A percentile compares a stretch with the other conserved stretches of the same genome.
Conservation (phyloP, 2,888 invertebrate species). For the Dynastes grantii region DNA sequence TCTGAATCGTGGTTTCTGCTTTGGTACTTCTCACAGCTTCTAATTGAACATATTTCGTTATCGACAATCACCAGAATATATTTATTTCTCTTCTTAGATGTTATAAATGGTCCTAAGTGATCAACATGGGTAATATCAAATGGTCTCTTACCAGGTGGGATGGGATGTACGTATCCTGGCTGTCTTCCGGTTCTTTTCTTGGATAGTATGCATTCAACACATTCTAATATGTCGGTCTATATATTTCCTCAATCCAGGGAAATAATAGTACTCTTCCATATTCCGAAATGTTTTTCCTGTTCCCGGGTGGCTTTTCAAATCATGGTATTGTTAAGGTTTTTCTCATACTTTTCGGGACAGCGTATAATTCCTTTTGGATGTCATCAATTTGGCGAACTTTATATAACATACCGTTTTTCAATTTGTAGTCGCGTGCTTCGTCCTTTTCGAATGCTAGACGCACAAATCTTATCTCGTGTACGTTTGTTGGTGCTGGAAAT, state of each 20-base stretch:
- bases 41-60: slow-evolving; percentile 55
- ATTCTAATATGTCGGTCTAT: slow-evolving; percentile 54
- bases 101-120: slow-evolving; percentile 55
- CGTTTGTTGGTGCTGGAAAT: too few relatives aligned
- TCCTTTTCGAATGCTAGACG: too few relatives aligned
- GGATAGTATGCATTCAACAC: too few relatives aligned
- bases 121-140: slow-evolving; percentile 51
- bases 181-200: slow-evolving; percentile 22
- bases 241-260: background rate
- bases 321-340: too few relatives aligned
- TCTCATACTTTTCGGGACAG: too few relatives aligned
- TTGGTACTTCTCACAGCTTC: slow-evolving; percentile 53
- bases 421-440: too few relatives aligned
- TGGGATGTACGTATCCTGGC: slow-evolving; percentile 57
- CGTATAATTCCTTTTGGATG: too few relatives aligned
- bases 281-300: slow-evolving; percentile 18
- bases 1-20: slow-evolving; percentile 34
- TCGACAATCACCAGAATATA: slow-evolving; percentile 57
- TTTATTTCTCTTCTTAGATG: slow-evolving; percentile 50
- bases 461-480: too few relatives aligned
- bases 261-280: slow-evolving; percentile 32
- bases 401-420: too few relatives aligned
- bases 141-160: slow-evolving; percentile 56
- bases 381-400: too few relatives aligned
- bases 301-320: too few relatives aligned